These are phyloP conservation scores for Caenorhabditis uteleia DNA, from an alignment of 2,888 invertebrate genomes.

Conservation along the genomic window DNA sequence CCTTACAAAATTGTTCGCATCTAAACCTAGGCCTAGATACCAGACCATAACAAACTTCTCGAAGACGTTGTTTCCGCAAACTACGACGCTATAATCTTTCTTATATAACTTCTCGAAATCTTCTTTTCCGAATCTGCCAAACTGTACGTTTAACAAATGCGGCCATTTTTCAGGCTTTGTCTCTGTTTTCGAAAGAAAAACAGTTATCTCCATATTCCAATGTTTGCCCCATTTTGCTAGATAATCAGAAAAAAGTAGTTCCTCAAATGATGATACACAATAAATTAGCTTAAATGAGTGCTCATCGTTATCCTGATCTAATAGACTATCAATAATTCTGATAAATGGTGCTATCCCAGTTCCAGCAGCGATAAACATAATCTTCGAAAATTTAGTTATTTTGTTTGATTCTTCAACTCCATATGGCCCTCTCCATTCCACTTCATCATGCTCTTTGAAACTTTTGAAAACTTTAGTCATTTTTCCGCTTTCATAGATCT, in stretches of 20 bases:
- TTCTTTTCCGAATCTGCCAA: neutral
- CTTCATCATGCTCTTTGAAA: neutral
- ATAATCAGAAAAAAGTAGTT: conserved; percentile 12
- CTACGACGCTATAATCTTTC: neutral
- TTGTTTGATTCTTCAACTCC: neutral
- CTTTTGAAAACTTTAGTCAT: conserved; percentile 3
- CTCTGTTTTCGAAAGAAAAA: neutral
- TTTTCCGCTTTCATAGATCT: conserved; percentile 22
- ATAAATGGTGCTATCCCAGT: conserved; percentile 38
- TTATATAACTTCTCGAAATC: too few species aligned
- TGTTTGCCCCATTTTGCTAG: conserved; percentile 10
- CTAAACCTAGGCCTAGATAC: conserved; percentile 1
- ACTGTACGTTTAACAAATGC: neutral
- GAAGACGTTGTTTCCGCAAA: conserved; percentile 2
- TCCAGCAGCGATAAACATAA: conserved; percentile 14
- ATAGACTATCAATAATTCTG: conserved; percentile 12
- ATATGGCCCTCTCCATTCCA: conserved; percentile 24
- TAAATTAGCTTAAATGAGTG: conserved; percentile 11
- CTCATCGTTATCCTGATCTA: conserved; percentile 3
- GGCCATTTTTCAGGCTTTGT: neutral
- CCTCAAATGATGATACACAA: conserved; percentile 10
- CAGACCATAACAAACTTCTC: conserved; percentile 6
- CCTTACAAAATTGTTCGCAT: too few species aligned
- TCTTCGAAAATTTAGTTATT: conserved; percentile 1
- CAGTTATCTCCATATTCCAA: conserved; percentile 18